Percentiles rank a stretch among this genome's conserved stretches.
phyloP scores from a whole-genome alignment of 2,888 invertebrate genomes.

The Meiosimyza decipiens region DNA sequence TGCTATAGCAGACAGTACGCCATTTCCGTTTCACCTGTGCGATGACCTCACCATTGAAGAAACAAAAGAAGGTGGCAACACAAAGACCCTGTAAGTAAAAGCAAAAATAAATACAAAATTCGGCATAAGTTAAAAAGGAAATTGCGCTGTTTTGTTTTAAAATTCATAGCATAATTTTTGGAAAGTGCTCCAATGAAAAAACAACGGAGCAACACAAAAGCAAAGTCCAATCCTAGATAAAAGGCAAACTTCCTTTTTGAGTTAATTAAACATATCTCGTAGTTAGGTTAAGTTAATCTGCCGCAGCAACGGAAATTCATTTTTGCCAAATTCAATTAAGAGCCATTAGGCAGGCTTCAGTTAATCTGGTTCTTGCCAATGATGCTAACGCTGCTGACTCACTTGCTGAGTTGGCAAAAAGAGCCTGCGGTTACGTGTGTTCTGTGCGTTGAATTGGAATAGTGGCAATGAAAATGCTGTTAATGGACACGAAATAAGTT shows the following conservation, averaged over 20 bases:
- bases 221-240: slow-evolving; percentile 9
- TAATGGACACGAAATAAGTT: no score
- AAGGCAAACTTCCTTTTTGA: slow-evolving; percentile 14
- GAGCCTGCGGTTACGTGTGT: no score
- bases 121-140: slow-evolving; percentile 1
- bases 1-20: slow-evolving; percentile 75
- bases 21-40: slow-evolving; percentile 86
- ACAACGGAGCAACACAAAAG: background rate
- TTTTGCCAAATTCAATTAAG: no score
- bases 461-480: no score
- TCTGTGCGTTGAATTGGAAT: no score
- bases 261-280: slow-evolving; percentile 9
- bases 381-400: no score
- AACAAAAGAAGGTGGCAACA: slow-evolving; percentile 91
- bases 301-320: no score
- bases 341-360: no score
- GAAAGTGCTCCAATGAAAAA: background rate
- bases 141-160: background rate
- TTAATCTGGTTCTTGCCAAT: no score
- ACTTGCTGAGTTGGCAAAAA: no score
- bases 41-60: slow-evolving; percentile 95
- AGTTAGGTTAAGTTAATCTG: no score
- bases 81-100: slow-evolving; percentile 80
- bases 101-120: slow-evolving; percentile 9
- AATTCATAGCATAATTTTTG: background rate